A percentile compares a stretch with the other conserved stretches of the same genome.
These are phyloP conservation scores for Raillietiella orientalis DNA, from an alignment of 2,888 invertebrate species.

Conservation along the genomic window DNA sequence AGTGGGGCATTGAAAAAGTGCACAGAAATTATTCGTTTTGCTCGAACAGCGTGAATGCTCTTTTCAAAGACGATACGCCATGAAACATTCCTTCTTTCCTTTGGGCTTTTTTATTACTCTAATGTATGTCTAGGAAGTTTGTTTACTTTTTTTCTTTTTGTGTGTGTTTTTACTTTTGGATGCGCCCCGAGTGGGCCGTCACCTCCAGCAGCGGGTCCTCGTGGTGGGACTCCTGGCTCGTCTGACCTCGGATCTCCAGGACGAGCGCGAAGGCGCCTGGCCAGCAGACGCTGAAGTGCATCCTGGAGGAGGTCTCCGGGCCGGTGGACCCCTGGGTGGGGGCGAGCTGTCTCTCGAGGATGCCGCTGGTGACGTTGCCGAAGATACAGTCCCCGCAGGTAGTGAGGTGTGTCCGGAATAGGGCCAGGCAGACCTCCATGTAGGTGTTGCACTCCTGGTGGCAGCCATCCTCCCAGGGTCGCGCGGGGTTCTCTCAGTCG, in stretches of 20 bases:
- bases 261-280: slow-evolving; percentile 81
- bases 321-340: slow-evolving; percentile 35
- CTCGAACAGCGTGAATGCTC: too few species aligned
- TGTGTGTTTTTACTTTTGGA: too few species aligned
- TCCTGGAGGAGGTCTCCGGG: slow-evolving; percentile 29
- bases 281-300: slow-evolving; percentile 75
- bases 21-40: too few species aligned
- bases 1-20: too few species aligned
- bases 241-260: slow-evolving; percentile 65
- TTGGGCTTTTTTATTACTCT: too few species aligned
- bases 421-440: slow-evolving; percentile 65
- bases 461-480: too few species aligned
- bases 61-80: too few species aligned
- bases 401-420: slow-evolving; percentile 51
- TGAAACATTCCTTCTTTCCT: too few species aligned
- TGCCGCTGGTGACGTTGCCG: slow-evolving; percentile 49
- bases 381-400: slow-evolving; percentile 49
- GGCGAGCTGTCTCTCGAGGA: slow-evolving; percentile 55
- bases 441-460: slow-evolving; percentile 39
- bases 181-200: slow-evolving; percentile 68
- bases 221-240: too few species aligned
- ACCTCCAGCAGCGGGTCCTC: slow-evolving; percentile 51
- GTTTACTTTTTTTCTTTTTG: too few species aligned
- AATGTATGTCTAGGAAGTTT: too few species aligned
- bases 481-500: too few species aligned